These are phyloP conservation scores for Aelia acuminata DNA, from an alignment of 2,888 invertebrate genomes.

Conservation along the genomic window DNA sequence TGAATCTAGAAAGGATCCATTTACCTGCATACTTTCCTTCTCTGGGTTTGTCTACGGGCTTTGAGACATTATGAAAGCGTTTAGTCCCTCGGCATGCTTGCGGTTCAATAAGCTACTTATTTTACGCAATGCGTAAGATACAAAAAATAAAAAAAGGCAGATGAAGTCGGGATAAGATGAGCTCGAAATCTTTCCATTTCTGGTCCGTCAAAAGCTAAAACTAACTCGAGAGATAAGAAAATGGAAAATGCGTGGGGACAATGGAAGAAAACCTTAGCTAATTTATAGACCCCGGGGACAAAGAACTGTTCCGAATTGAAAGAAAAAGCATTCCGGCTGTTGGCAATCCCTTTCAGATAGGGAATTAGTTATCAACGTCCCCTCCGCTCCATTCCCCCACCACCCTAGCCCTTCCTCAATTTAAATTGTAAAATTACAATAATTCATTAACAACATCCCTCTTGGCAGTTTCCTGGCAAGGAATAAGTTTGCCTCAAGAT, in stretches of 20 bases:
- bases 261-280: constrained; percentile 4
- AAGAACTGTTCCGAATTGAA: not conserved
- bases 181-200: not conserved
- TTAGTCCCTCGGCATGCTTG: no score
- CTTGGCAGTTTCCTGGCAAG: not conserved
- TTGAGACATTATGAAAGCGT: no score
- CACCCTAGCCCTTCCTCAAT: not conserved
- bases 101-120: no score
- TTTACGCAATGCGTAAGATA: no score
- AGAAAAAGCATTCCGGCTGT: not conserved
- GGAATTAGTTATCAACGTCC: not conserved
- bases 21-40: no score
- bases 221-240: not conserved
- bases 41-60: no score
- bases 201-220: not conserved
- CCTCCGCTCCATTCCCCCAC: not conserved
- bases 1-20: no score
- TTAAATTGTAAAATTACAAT: constrained; percentile 11
- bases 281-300: constrained; percentile 1
- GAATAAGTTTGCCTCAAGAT: not conserved
- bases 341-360: not conserved
- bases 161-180: not conserved
- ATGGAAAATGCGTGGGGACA: not conserved
- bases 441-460: not conserved
- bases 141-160: not conserved